A percentile compares a stretch with the other conserved stretches of the same genome.
Conservation (phyloP, 2,888 invertebrate genomes). For the Liposcelis brunnea region DNA sequence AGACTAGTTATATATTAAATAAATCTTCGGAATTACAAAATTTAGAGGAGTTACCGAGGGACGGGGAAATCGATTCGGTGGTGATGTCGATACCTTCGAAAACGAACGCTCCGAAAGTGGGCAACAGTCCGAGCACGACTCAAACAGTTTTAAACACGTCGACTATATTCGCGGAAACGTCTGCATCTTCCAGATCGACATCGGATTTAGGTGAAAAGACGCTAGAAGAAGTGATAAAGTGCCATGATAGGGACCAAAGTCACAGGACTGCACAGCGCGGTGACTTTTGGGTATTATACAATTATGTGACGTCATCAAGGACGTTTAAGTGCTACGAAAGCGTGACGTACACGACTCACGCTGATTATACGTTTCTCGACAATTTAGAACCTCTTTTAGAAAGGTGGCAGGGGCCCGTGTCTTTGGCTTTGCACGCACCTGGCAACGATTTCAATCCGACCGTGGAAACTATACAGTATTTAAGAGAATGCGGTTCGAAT, state of each 20-base stretch:
- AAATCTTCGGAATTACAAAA: background rate
- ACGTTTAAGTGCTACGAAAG: constrained; percentile 59
- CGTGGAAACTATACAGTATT: constrained; percentile 60
- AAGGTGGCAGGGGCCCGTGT: constrained; percentile 76
- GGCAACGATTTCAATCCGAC: constrained; percentile 65
- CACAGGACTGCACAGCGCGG: constrained; percentile 51
- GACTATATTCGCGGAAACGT: constrained; percentile 8
- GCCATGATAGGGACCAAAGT: constrained; percentile 42
- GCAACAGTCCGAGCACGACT: constrained; percentile 4
- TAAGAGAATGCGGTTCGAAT: constrained; percentile 54
- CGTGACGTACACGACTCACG: constrained; percentile 83
- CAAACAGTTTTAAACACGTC: constrained; percentile 12
- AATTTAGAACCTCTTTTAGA: constrained; percentile 71
- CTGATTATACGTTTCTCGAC: constrained; percentile 79
- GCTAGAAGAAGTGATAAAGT: constrained; percentile 36
- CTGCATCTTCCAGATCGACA: background rate
- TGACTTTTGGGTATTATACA: constrained; percentile 77
- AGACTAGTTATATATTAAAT: too few relatives aligned
- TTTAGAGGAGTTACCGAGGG: constrained; percentile 1
- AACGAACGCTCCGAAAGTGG: constrained; percentile 4
- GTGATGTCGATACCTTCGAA: constrained; percentile 9
- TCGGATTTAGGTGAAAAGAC: constrained; percentile 15
- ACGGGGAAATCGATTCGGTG: background rate
- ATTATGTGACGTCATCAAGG: constrained; percentile 56
- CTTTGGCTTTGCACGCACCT: constrained; percentile 74